Conservation (phyloP, 2,888 invertebrate genomes). For the Disparrhopalites patrizii region DNA sequence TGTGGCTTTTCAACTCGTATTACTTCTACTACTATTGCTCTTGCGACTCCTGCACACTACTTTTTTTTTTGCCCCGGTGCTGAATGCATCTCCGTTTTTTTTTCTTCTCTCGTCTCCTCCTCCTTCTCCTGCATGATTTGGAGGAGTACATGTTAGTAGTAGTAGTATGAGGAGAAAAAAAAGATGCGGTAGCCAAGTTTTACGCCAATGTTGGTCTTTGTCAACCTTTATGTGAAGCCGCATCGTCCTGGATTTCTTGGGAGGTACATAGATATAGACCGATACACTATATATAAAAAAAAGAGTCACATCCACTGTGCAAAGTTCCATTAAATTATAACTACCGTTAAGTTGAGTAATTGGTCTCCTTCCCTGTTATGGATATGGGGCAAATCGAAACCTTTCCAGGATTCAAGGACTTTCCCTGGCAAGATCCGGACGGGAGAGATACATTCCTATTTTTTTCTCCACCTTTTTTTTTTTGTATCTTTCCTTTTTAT, state of each 20-base stretch:
- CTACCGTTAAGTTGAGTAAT: background rate
- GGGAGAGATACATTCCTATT: too few relatives aligned
- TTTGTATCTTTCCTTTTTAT: background rate
- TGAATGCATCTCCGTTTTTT: too few relatives aligned
- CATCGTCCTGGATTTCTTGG: background rate
- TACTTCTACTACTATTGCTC: too few relatives aligned
- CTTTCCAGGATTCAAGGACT: too few relatives aligned
- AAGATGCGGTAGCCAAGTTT: slow-evolving; percentile 1
- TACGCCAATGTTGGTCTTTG: slow-evolving; percentile 1
- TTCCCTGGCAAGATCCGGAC: too few relatives aligned
- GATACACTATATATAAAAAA: too few relatives aligned
- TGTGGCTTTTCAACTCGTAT: background rate
- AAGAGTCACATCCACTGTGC: too few relatives aligned
- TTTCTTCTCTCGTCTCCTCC: background rate
- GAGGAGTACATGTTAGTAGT: too few relatives aligned
- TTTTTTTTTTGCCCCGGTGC: too few relatives aligned
- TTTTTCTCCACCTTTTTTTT: too few relatives aligned
- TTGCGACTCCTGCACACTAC: too few relatives aligned
- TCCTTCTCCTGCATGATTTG: background rate
- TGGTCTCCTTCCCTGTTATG: slow-evolving; percentile 21
- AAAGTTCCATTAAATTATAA: background rate
- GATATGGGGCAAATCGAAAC: too few relatives aligned
- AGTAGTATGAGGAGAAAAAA: background rate
- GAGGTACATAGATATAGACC: background rate
- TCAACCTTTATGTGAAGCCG: background rate